A percentile compares a stretch with the other conserved stretches of the same genome.
These are phyloP conservation scores for Calliphora vicina DNA, from an alignment of 1,140 invertebrate species.

Conservation along the genomic window DNA sequence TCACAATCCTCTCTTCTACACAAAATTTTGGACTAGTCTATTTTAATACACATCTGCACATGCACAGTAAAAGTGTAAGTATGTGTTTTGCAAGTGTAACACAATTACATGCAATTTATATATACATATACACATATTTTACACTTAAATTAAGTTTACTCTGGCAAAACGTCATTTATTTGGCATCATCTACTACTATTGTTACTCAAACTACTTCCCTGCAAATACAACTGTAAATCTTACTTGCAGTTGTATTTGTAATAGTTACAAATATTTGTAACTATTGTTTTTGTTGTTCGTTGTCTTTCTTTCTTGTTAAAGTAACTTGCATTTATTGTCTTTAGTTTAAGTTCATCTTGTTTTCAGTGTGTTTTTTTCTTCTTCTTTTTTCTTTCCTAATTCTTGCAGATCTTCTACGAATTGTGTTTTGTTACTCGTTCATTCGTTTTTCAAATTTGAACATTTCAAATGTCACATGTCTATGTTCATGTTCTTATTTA, in stretches of 20 bases:
- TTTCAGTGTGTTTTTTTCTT: not conserved
- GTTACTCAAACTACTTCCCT: not conserved
- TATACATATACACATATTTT: not conserved
- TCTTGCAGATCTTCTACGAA: too few relatives aligned
- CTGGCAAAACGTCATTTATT: slow-evolving; percentile 10
- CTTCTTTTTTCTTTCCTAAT: not conserved
- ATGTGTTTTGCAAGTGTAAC: not conserved
- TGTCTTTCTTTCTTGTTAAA: not conserved
- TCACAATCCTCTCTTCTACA: too few relatives aligned
- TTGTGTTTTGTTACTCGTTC: too few relatives aligned
- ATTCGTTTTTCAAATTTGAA: not conserved
- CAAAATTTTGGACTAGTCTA: not conserved
- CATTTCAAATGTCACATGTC: slow-evolving; percentile 29
- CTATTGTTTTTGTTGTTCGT: not conserved
- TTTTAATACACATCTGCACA: not conserved
- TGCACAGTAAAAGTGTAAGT: not conserved
- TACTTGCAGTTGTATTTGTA: too few relatives aligned
- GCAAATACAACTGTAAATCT: too few relatives aligned
- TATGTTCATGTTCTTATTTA: slow-evolving; percentile 17
- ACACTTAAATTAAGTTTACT: slow-evolving; percentile 10
- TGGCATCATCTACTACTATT: not conserved
- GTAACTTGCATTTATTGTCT: slow-evolving; percentile 22
- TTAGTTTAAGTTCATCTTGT: slow-evolving; percentile 9
- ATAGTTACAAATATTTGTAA: not conserved
- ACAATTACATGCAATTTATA: not conserved